These are phyloP conservation scores for Notoglanidium macrostoma DNA, from an alignment of 2,797 vertebrate genomes.

Conservation along the genomic window DNA sequence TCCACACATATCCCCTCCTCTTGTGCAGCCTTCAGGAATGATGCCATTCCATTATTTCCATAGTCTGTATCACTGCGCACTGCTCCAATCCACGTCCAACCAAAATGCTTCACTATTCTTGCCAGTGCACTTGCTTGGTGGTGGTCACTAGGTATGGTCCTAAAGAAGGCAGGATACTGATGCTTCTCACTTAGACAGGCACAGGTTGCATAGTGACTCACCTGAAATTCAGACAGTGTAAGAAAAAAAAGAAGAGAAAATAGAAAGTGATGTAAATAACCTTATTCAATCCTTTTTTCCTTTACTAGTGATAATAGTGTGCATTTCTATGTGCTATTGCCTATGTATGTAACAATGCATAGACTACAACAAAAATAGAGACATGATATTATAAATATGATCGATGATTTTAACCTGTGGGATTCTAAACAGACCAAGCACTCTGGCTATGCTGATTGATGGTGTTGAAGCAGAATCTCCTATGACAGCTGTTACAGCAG, in stretches of 20 bases:
- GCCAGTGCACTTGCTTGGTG: constrained; percentile 68
- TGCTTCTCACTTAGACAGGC: constrained; percentile 40
- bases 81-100: constrained; percentile 56
- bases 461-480: constrained; percentile 54
- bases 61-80: constrained; percentile 54
- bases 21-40: constrained; percentile 52
- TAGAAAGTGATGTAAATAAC: background rate
- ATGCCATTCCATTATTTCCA: constrained; percentile 54
- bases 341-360: background rate
- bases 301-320: background rate
- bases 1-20: constrained; percentile 56
- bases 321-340: background rate
- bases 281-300: background rate
- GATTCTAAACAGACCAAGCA: constrained; percentile 65
- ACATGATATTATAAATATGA: background rate
- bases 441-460: constrained; percentile 68
- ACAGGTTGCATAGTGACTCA: constrained; percentile 44
- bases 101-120: constrained; percentile 58
- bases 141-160: constrained; percentile 68
- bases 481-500: constrained; percentile 32
- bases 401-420: constrained; percentile 59
- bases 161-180: constrained; percentile 37
- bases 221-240: constrained; percentile 6
- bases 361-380: background rate
- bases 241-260: background rate